A percentile compares a stretch with the other conserved stretches of the same genome.
Conservation (phyloP, 2,797 vertebrate species). For the Synaphobranchus kaupii region DNA sequence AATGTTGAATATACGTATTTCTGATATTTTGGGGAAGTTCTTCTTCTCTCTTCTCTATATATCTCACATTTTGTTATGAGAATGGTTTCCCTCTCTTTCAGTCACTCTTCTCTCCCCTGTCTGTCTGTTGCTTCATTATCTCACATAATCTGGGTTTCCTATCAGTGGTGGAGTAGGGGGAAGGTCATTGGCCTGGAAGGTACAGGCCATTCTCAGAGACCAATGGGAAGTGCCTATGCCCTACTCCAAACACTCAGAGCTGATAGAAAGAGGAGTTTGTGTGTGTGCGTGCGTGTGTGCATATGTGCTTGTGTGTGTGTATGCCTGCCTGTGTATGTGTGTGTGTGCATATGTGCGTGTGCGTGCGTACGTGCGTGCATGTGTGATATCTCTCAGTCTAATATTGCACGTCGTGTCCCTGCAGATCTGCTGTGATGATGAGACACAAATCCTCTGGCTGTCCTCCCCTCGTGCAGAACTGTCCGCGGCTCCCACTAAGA, state of each 20-base stretch:
- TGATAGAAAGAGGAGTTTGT: conserved; percentile 19
- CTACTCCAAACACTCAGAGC: neutral
- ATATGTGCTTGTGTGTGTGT: conserved; percentile 19
- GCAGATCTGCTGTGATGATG: conserved; percentile 29
- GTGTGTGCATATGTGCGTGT: neutral
- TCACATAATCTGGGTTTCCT: conserved; percentile 19
- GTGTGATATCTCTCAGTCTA: neutral
- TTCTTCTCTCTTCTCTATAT: neutral
- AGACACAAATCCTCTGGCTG: conserved; percentile 31
- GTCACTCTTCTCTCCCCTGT: neutral
- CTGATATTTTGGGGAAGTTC: neutral
- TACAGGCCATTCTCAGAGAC: neutral
- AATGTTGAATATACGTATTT: neutral
- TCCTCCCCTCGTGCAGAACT: neutral
- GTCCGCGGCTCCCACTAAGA: conserved; percentile 26
- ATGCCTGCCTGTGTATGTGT: neutral
- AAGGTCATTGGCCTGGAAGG: conserved; percentile 24
- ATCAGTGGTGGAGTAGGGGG: conserved; percentile 6
- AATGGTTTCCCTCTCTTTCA: neutral
- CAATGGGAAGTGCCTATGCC: neutral
- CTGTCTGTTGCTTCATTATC: neutral
- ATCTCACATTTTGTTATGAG: neutral
- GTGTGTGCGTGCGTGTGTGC: conserved; percentile 14
- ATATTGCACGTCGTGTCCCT: neutral
- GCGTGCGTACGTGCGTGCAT: neutral